Evolutionary conservation across 2,888 invertebrate species (phyloP), one percentile per base, ranked within the genome.

Genomic region (Xestia xanthographa): DNA sequence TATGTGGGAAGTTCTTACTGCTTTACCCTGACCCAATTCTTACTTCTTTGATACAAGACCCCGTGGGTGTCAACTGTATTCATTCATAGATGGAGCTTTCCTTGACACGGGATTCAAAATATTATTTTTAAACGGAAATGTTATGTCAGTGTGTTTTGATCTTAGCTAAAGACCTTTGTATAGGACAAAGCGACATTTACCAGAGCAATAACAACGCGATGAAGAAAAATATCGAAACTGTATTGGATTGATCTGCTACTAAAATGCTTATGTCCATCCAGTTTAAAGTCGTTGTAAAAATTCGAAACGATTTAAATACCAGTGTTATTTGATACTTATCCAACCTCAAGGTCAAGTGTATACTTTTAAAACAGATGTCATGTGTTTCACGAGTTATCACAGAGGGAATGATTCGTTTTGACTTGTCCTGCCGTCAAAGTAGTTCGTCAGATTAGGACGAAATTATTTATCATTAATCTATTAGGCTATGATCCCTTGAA

Each of bases 21-120:
- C 14, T 14, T 17, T 22, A 56, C 69, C 74, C 4, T 75, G 75
- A 75, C 62, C 60, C 0, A 75, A 56, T 26, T 66, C 14, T 29
- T 14, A 2, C 5, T 22, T 29, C 1, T 62, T 65, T 45, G 29
- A 50, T 45, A 68, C 29, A 65, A 41, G 17, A 17, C 12, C 11
- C 8, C 6, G 60, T 48, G 41, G 41, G 48, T 38, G 14, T 14
- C 22, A 8, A 50, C 43, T 65, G 20, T 53, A 43, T 73, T 60
- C 12, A n/a, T 79, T 68, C 48, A n/a, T 65, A 50, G 14, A 14
- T 45, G 26, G 17, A 43, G 56, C n/a, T 60, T 41, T 67, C 72
- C 34, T 78, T 67, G 56, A 53, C 3, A 56, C 5, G 20, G 14
- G 6, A 17, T 22, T 29, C 5, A 9, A 4, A 38, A 58, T 63